These are phyloP conservation scores for Cathartes aura DNA, from an alignment of 2,113 vertebrate genomes.

Conservation along the genomic window DNA sequence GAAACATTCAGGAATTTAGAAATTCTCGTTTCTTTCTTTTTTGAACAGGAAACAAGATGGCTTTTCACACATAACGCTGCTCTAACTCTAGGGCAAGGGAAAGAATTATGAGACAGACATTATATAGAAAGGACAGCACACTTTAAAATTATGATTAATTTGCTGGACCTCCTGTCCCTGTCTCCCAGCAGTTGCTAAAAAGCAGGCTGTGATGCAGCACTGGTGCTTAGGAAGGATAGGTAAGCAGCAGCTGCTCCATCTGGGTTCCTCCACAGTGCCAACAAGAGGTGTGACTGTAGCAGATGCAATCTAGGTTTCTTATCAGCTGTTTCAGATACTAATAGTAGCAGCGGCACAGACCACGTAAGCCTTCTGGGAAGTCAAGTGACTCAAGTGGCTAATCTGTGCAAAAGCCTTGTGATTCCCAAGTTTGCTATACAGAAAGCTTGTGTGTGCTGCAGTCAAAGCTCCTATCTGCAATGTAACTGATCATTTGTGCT, in stretches of 20 bases:
- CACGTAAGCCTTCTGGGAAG: not conserved
- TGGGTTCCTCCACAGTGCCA: not conserved
- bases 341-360: not conserved
- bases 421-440: fast-evolving
- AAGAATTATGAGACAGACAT: not conserved
- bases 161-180: not conserved
- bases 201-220: not conserved
- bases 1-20: not conserved
- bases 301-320: not conserved
- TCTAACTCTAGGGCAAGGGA: not conserved
- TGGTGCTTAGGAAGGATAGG: not conserved
- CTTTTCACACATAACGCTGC: not conserved
- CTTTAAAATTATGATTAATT: not conserved
- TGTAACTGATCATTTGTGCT: fast-evolving
- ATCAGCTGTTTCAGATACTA: not conserved
- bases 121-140: not conserved
- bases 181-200: not conserved
- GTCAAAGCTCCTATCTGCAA: not conserved
- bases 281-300: not conserved
- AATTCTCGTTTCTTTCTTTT: not conserved
- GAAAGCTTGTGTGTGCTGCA: not conserved
- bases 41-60: not conserved
- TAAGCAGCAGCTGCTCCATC: not conserved
- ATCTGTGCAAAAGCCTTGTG: not conserved
- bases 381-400: not conserved